Conservation (phyloP, 2,113 vertebrate genomes). For the Onychorhynchus coronatus region DNA sequence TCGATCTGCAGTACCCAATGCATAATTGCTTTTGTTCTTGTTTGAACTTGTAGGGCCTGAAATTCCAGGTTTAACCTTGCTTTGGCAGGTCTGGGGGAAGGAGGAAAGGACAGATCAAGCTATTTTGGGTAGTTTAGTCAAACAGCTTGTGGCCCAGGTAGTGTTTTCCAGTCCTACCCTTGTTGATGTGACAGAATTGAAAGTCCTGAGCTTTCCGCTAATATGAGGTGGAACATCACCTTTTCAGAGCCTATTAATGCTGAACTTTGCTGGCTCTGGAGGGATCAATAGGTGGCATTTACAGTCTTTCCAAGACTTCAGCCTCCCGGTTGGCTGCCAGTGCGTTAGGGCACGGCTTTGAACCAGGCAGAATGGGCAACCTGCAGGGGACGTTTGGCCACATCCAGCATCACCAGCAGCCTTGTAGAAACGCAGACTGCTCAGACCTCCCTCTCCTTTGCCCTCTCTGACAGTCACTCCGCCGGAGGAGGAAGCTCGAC, state of each 20-base stretch:
- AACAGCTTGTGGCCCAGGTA: background rate
- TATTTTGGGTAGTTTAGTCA: background rate
- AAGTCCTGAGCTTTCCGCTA: background rate
- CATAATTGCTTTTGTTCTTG: background rate
- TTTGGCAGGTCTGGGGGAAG: background rate
- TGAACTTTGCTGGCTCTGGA: background rate
- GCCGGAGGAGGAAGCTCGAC: background rate
- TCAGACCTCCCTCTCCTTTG: background rate
- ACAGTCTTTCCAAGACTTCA: background rate
- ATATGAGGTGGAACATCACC: background rate
- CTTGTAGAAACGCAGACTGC: background rate
- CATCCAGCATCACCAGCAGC: background rate
- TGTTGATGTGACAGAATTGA: background rate
- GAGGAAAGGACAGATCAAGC: background rate
- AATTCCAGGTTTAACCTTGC: background rate
- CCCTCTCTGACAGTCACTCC: background rate
- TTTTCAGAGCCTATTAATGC: background rate
- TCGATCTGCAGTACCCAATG: background rate
- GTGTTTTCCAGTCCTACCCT: background rate
- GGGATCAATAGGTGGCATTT: background rate
- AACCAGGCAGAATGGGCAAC: background rate
- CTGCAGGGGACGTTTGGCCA: accelerated
- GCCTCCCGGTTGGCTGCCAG: background rate
- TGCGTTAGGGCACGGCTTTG: background rate
- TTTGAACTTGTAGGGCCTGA: background rate